These are phyloP conservation scores for Macrobrachium rosenbergii DNA, from an alignment of 1,140 invertebrate genomes.

Conservation along the genomic window DNA sequence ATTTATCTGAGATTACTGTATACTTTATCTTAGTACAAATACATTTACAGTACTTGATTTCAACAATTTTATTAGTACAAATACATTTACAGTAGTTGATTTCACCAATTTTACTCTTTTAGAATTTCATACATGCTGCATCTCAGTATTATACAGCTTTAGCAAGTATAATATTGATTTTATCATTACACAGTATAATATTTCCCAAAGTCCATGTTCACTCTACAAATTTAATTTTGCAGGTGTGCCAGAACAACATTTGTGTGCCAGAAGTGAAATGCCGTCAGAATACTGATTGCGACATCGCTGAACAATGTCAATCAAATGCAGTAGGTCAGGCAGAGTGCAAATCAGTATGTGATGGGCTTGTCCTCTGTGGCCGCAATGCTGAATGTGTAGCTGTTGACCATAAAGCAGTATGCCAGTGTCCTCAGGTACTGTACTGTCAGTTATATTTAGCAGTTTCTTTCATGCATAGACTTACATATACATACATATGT, in stretches of 20 bases:
- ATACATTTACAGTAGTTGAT: too few relatives aligned
- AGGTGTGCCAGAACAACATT: slow-evolving; percentile 85
- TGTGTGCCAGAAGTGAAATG: slow-evolving; percentile 86
- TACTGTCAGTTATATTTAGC: slow-evolving; percentile 72
- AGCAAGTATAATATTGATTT: too few relatives aligned
- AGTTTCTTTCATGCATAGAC: background rate
- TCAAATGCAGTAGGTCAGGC: slow-evolving; percentile 78
- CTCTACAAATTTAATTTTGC: slow-evolving; percentile 67
- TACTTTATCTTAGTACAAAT: background rate
- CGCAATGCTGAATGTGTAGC: slow-evolving; percentile 71
- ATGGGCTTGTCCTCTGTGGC: slow-evolving; percentile 73
- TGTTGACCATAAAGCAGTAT: slow-evolving; percentile 79
- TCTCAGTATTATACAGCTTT: too few relatives aligned
- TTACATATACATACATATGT: background rate
- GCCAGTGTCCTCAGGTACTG: slow-evolving; percentile 79
- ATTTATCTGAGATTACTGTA: background rate
- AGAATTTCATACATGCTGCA: too few relatives aligned
- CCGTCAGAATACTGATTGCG: slow-evolving; percentile 79
- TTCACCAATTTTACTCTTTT: too few relatives aligned
- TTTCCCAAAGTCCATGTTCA: too few relatives aligned
- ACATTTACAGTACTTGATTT: too few relatives aligned
- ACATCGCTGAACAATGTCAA: slow-evolving; percentile 78
- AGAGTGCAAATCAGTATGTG: slow-evolving; percentile 82
- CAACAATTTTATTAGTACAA: background rate
- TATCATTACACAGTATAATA: too few relatives aligned